Evolutionary conservation across 2,888 invertebrate genomes (phyloP).

Genomic region (Deroplatys truncata): DNA sequence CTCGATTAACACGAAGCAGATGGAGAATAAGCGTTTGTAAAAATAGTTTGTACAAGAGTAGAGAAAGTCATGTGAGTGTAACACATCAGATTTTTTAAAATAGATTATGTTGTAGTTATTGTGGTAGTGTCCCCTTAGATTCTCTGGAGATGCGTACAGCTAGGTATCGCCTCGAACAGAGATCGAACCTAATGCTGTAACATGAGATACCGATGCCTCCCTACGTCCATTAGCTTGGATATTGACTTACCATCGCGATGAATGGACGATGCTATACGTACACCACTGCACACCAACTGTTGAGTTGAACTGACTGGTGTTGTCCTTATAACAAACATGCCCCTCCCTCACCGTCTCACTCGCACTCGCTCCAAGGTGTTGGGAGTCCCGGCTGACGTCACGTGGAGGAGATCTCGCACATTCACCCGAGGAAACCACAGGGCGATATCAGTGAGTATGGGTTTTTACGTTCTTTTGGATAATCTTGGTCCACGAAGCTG

Average conservation of each 20-base stretch:
- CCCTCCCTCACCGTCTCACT: not conserved
- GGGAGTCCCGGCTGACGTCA: not conserved
- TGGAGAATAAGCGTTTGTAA: too few relatives aligned
- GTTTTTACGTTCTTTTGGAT: not conserved
- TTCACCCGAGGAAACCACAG: not conserved
- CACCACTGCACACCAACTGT: not conserved
- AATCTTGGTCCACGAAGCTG: too few relatives aligned
- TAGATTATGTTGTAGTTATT: too few relatives aligned
- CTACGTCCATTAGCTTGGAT: not conserved
- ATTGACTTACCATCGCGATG: not conserved
- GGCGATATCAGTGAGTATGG: not conserved
- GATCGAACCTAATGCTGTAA: too few relatives aligned
- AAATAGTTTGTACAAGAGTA: too few relatives aligned
- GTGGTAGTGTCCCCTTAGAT: too few relatives aligned
- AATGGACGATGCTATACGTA: not conserved
- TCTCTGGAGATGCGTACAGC: too few relatives aligned
- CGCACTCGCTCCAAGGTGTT: not conserved
- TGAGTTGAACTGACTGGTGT: not conserved
- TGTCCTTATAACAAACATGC: not conserved
- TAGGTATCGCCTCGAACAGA: too few relatives aligned
- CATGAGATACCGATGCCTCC: not conserved
- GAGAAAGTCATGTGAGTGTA: too few relatives aligned
- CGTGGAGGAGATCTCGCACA: not conserved
- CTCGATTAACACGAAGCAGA: too few relatives aligned
- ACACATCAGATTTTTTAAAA: too few relatives aligned